Evolutionary conservation across 1,140 invertebrate genomes (phyloP).

Genomic region (Drosophila repletoides): DNA sequence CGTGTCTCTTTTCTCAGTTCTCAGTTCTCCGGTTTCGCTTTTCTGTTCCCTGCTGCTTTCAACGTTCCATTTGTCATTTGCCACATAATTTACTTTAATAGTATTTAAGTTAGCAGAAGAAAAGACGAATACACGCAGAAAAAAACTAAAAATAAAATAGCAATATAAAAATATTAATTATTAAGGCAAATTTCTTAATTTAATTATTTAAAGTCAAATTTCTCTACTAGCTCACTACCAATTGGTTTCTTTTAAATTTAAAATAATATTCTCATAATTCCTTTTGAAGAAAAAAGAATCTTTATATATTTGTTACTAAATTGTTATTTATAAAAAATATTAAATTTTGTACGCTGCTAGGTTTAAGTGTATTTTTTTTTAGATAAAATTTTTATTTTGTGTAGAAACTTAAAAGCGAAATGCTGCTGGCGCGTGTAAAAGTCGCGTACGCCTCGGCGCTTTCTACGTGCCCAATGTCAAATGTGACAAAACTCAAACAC

Average conservation of each 20-base stretch:
- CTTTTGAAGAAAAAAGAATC: no score
- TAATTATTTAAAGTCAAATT: no score
- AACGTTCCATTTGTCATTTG: slow-evolving; percentile 45
- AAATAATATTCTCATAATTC: no score
- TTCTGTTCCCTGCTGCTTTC: slow-evolving; percentile 13
- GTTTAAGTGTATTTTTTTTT: no score
- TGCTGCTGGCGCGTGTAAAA: slow-evolving; percentile 51
- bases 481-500: slow-evolving; percentile 33
- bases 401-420: slow-evolving; percentile 49
- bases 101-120: background rate
- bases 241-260: no score
- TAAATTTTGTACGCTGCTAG: no score
- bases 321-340: no score
- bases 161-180: no score
- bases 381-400: no score
- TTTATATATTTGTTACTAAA: no score
- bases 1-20: background rate
- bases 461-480: slow-evolving; percentile 58
- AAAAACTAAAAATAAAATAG: slow-evolving; percentile 8
- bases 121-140: background rate
- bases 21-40: background rate
- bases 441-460: slow-evolving; percentile 48
- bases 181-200: no score
- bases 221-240: no score
- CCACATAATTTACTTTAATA: slow-evolving; percentile 48